Conservation (phyloP, 2,888 invertebrate species). For the Agrilus cyanescens region DNA sequence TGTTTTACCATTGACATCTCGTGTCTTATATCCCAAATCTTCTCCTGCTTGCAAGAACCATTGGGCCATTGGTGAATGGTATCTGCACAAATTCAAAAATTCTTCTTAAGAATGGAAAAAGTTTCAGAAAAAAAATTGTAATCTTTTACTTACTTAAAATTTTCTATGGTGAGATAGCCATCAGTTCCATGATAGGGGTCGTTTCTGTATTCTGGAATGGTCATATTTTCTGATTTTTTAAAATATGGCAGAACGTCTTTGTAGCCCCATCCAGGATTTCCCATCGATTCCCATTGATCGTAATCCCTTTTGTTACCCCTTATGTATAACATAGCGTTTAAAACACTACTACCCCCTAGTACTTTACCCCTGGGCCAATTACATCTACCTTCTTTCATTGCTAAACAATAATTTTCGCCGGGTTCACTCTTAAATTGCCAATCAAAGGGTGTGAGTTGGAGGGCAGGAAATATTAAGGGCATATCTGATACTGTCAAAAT, state of each 20-base stretch:
- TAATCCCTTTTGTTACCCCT: constrained; percentile 76
- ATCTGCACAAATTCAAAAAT: constrained; percentile 28
- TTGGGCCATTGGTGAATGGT: constrained; percentile 54
- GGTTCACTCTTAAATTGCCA: constrained; percentile 75
- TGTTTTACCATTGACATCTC: constrained; percentile 65
- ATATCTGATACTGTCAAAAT: constrained; percentile 52
- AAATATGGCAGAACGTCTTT: constrained; percentile 64
- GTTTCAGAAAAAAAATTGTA: constrained; percentile 3
- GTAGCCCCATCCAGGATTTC: constrained; percentile 71
- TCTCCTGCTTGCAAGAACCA: constrained; percentile 57
- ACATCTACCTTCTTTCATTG: constrained; percentile 51
- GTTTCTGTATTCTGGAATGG: constrained; percentile 46
- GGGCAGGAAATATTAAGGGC: constrained; percentile 55
- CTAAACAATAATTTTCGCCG: constrained; percentile 53
- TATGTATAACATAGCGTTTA: constrained; percentile 85
- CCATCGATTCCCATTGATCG: constrained; percentile 69
- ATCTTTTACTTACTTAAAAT: constrained; percentile 41
- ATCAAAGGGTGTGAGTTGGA: constrained; percentile 64
- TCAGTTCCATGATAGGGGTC: constrained; percentile 56
- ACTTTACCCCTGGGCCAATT: constrained; percentile 73
- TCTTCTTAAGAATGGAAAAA: not conserved
- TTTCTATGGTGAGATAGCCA: constrained; percentile 63
- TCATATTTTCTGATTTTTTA: constrained; percentile 67
- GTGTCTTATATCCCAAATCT: constrained; percentile 56
- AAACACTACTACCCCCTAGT: constrained; percentile 66